Evolutionary conservation across 1,140 invertebrate genomes (phyloP).

Genomic region (Bombus pyrosoma): DNA sequence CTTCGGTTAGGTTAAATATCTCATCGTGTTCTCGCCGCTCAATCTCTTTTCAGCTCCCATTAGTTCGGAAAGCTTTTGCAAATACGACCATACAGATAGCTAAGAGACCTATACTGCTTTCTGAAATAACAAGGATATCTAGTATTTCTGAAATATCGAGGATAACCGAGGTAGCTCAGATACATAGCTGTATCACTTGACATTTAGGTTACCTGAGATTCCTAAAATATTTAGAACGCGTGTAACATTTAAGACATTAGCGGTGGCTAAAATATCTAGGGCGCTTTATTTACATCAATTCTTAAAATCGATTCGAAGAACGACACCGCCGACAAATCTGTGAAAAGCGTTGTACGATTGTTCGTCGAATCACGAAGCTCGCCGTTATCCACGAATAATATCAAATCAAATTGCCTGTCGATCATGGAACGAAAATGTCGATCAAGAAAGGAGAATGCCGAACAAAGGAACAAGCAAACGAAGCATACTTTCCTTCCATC

Average conservation of each 20-base stretch:
- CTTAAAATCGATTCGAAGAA: too few relatives aligned
- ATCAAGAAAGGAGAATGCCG: constrained; percentile 33
- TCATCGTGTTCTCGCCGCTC: neutral
- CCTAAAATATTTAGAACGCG: neutral
- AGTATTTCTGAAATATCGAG: neutral
- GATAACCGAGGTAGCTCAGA: too few relatives aligned
- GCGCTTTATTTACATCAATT: neutral
- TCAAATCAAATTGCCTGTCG: neutral
- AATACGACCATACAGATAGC: too few relatives aligned
- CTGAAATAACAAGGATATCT: neutral
- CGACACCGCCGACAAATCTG: neutral
- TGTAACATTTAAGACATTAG: neutral
- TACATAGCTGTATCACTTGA: neutral
- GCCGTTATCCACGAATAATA: constrained; percentile 5
- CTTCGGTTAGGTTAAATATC: neutral
- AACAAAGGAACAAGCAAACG: constrained; percentile 56
- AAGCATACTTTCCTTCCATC: constrained; percentile 37
- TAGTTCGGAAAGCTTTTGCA: too few relatives aligned
- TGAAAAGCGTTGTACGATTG: too few relatives aligned
- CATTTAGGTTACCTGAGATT: neutral
- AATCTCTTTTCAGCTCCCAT: too few relatives aligned
- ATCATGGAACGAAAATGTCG: constrained; percentile 45
- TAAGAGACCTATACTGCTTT: neutral
- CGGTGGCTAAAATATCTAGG: neutral
- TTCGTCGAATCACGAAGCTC: neutral